A percentile compares a stretch with the other conserved stretches of the same genome.
phyloP scores from a whole-genome alignment of 2,113 vertebrate genomes.

The Saguinus midas region DNA sequence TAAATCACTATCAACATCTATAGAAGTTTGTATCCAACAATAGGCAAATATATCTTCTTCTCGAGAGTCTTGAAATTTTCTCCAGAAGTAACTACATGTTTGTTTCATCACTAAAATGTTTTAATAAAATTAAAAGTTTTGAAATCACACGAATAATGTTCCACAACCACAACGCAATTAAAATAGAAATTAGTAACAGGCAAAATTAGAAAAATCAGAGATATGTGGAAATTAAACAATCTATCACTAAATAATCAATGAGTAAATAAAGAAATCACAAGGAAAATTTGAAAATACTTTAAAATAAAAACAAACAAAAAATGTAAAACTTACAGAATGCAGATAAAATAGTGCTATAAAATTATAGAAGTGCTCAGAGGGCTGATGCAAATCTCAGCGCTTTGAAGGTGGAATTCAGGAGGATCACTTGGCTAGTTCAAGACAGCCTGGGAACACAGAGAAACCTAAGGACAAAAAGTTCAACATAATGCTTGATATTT shows the following conservation, averaged over 20 bases:
- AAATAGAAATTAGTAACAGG: neutral
- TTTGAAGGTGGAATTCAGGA: too few relatives aligned
- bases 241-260: neutral
- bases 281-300: neutral
- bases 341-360: neutral
- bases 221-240: neutral
- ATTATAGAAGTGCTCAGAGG: too few relatives aligned
- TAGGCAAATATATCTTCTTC: neutral
- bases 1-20: neutral
- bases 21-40: neutral
- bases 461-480: too few relatives aligned
- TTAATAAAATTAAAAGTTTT: neutral
- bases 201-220: neutral
- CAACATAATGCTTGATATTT: too few relatives aligned
- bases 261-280: neutral
- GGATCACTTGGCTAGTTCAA: too few relatives aligned
- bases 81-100: neutral
- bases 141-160: neutral
- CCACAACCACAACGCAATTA: neutral
- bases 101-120: neutral
- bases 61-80: neutral
- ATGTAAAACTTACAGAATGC: neutral
- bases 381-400: too few relatives aligned
- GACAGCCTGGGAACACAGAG: too few relatives aligned
- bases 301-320: neutral